These are phyloP conservation scores for Rhabditophanes sp. DNA, from an alignment of 2,888 invertebrate genomes.

Conservation along the genomic window DNA sequence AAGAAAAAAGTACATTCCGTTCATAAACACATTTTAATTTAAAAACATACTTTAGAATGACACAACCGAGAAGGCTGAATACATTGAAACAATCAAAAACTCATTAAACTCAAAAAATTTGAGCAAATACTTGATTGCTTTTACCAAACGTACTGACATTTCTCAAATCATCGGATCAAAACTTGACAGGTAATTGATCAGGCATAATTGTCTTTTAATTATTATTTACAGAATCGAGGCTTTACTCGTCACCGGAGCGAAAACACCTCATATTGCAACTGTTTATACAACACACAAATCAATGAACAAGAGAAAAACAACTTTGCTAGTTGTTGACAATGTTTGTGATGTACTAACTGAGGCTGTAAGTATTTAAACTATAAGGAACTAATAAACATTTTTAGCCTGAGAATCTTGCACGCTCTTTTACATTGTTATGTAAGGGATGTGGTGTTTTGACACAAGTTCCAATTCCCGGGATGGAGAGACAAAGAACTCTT, in stretches of 20 bases:
- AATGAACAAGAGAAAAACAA: slow-evolving; percentile 65
- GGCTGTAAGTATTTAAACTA: slow-evolving; percentile 62
- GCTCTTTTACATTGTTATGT: slow-evolving; percentile 69
- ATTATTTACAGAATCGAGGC: slow-evolving; percentile 53
- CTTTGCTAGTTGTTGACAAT: slow-evolving; percentile 66
- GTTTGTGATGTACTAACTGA: slow-evolving; percentile 73
- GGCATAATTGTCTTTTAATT: not conserved
- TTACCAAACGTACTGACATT: slow-evolving; percentile 38
- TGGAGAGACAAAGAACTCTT: slow-evolving; percentile 41
- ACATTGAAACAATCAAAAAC: slow-evolving; percentile 31
- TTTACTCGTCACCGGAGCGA: slow-evolving; percentile 63
- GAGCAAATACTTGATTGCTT: slow-evolving; percentile 32
- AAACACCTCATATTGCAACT: slow-evolving; percentile 62
- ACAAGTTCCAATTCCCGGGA: slow-evolving; percentile 41
- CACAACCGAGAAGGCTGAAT: slow-evolving; percentile 7
- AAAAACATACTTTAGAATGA: slow-evolving; percentile 4
- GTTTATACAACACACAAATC: slow-evolving; percentile 60
- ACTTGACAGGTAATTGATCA: slow-evolving; percentile 30
- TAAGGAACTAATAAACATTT: slow-evolving; percentile 18
- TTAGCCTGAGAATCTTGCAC: slow-evolving; percentile 70
- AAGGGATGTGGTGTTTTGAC: slow-evolving; percentile 60
- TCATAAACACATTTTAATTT: too few relatives aligned
- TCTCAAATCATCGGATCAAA: slow-evolving; percentile 33
- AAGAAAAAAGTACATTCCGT: too few relatives aligned
- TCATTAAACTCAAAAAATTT: slow-evolving; percentile 37